Percentiles rank a stretch among this genome's conserved stretches.
These are phyloP conservation scores for Bombus cullumanus DNA, from an alignment of 1,140 invertebrate species.

Conservation along the genomic window DNA sequence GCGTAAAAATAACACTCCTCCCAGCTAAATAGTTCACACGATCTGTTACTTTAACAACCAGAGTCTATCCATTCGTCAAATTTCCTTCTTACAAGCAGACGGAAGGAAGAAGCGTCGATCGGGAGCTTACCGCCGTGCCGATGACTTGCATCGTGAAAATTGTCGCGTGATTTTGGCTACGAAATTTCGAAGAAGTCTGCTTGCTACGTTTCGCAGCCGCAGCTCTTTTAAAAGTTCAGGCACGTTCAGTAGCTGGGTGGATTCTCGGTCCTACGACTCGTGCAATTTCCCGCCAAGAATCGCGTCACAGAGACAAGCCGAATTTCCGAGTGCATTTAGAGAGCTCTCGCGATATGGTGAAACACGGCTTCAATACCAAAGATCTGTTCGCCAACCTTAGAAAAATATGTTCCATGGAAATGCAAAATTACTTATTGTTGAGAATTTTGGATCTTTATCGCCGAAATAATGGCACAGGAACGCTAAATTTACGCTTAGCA, in stretches of 20 bases:
- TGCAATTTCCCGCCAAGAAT: conserved; percentile 33
- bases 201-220: not conserved
- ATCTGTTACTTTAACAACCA: not conserved
- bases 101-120: not conserved
- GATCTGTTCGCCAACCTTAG: no score
- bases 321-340: not conserved
- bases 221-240: conserved; percentile 40
- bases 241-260: conserved; percentile 32
- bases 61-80: not conserved
- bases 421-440: no score
- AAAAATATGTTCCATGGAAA: no score
- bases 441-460: no score
- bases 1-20: no score
- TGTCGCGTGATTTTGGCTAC: not conserved
- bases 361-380: not conserved
- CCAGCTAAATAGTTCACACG: no score
- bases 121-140: not conserved
- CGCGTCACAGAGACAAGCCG: not conserved
- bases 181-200: conserved; percentile 17
- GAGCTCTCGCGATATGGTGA: not conserved
- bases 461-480: no score
- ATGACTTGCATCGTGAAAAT: not conserved
- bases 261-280: conserved; percentile 17
- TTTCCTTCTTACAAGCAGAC: not conserved
- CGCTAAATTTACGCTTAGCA: no score